phyloP scores from a whole-genome alignment of 2,888 invertebrate genomes.

The Oscheius sp. region DNA sequence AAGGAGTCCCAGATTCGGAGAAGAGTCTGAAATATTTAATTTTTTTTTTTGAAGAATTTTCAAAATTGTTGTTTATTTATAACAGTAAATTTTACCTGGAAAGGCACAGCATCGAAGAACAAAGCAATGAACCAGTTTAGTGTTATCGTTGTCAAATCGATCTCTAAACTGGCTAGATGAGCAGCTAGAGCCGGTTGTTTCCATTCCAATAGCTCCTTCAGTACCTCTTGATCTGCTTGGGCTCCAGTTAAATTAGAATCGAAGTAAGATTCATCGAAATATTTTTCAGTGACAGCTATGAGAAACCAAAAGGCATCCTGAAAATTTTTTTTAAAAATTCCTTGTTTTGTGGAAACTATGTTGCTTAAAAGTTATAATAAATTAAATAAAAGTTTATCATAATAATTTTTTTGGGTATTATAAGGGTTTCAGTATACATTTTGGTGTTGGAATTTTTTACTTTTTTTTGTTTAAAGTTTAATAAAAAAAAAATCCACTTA shows the following conservation, averaged over 20 bases:
- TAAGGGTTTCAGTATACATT: too few relatives aligned
- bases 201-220: constrained; percentile 73
- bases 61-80: background rate
- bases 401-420: too few relatives aligned
- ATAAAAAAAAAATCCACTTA: background rate
- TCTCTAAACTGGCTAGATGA: constrained; percentile 73
- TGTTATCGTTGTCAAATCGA: constrained; percentile 75
- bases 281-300: constrained; percentile 74
- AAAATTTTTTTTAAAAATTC: too few relatives aligned
- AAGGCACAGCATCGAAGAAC: constrained; percentile 75
- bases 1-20: constrained; percentile 76
- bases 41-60: background rate
- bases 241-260: constrained; percentile 74
- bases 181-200: constrained; percentile 72
- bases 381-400: too few relatives aligned
- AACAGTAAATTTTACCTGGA: constrained; percentile 68
- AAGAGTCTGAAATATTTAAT: constrained; percentile 71
- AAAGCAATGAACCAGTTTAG: constrained; percentile 75
- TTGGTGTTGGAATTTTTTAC: too few relatives aligned
- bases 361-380: too few relatives aligned
- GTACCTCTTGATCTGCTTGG: constrained; percentile 74
- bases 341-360: background rate
- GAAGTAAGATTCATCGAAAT: constrained; percentile 74
- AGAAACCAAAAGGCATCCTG: constrained; percentile 75
- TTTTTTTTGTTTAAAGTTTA: background rate